Base-by-base conservation (phyloP, 1,140 invertebrate genomes). In the Megalopta genalis region DNA sequence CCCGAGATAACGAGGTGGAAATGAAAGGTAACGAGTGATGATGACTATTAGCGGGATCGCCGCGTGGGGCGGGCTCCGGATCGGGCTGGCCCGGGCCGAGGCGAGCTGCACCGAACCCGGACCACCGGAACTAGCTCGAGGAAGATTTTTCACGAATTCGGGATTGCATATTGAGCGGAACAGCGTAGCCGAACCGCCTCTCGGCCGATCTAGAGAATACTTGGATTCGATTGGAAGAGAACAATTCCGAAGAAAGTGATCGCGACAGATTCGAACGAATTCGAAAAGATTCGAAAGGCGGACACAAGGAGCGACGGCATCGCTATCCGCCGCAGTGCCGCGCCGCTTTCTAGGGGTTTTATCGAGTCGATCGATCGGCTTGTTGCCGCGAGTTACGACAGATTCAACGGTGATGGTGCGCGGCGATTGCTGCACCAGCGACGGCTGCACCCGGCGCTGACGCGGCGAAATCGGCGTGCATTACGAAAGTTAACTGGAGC, bases 401-500 rank as follows among this genome's bases (percentile, higher is more conserved):
- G 74, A 82, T 71, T 46, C 71, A 52, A 37, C 60, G 49, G 37
- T 21, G 49, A 60, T 39, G 69, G 65, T 54, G 82, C 39, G 57
- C 49, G n/a, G 49, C 66, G 46, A 72, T 80, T 74, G 81, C 69
- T 65, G 77, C 77, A 76, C 66, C 79, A 49, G n/a, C 27, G n/a
- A n/a, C n/a, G 32, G 49, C 27, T 52, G 37, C 66, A 18, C 65
- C 57, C 68, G 27, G 21, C 27, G 84, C 73, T 71, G 66, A 74
- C 85, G 62, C 72, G 63, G 81, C 81, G 81, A 83, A 86, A 86
- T 86, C 80, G 84, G 66, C 64, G 80, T 39, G 77, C 75, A 81
- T 87, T 83, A 82, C 86, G 86, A 87, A 83, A 87, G 86, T 85
- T 85, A 87, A 87, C 86, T 87, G 77, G 86, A 87, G 86, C 86